Percentiles rank a stretch among this genome's conserved stretches.
Evolutionary conservation across 2,888 invertebrate genomes (phyloP).

Genomic region (Drosophila affinis): DNA sequence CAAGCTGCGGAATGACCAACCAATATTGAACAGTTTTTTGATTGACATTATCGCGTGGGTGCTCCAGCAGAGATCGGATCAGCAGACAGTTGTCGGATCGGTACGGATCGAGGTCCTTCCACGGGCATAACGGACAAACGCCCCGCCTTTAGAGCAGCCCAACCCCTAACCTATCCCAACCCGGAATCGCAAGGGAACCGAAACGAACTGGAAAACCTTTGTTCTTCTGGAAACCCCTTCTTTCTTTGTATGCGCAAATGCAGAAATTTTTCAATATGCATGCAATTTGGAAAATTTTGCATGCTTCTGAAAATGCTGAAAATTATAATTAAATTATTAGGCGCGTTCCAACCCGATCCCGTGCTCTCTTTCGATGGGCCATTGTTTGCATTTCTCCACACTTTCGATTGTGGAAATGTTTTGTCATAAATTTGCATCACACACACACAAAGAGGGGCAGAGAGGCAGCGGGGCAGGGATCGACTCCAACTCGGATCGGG

Average conservation of each 20-base stretch:
- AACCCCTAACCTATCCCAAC: conserved; percentile 29
- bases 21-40: conserved; percentile 71
- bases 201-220: conserved; percentile 11
- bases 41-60: conserved; percentile 79
- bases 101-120: conserved; percentile 9
- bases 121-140: background rate
- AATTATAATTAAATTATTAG: conserved; percentile 77
- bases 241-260: background rate
- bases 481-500: conserved; percentile 10
- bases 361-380: conserved; percentile 16
- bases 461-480: background rate
- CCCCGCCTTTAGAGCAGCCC: background rate
- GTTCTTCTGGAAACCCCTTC: conserved; percentile 43
- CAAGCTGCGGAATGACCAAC: conserved; percentile 32
- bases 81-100: conserved; percentile 54
- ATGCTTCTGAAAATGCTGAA: conserved; percentile 51
- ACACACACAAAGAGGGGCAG: conserved; percentile 46
- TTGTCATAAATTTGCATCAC: conserved; percentile 78
- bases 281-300: conserved; percentile 66
- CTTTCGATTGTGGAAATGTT: conserved; percentile 58
- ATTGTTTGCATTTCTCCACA: conserved; percentile 71
- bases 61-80: conserved; percentile 54
- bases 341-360: conserved; percentile 60
- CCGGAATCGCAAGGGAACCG: background rate
- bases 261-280: conserved; percentile 54